Percentiles rank a stretch among this genome's conserved stretches.
These are phyloP conservation scores for Agrotis segetum DNA, from an alignment of 2,888 invertebrate genomes.

Conservation along the genomic window DNA sequence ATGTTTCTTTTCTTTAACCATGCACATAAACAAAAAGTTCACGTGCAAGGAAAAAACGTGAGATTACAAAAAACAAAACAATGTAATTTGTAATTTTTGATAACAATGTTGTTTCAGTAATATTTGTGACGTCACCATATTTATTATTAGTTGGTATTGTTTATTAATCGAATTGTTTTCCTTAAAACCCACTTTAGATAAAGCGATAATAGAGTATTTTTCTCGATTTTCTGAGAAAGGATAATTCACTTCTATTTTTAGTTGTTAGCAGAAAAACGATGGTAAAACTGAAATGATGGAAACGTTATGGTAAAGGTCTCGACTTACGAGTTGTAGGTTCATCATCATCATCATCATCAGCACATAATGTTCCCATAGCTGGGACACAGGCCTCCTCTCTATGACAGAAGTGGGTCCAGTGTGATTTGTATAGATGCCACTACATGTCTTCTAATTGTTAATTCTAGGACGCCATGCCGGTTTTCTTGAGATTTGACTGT, in stretches of 20 bases:
- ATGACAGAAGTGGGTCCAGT: too few species aligned
- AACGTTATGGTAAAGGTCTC: too few species aligned
- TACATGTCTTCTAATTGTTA: too few species aligned
- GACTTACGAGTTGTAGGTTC: too few species aligned
- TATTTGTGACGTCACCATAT: neutral
- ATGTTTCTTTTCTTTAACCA: slow-evolving; percentile 1
- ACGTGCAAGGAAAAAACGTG: slow-evolving; percentile 1
- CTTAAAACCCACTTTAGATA: slow-evolving; percentile 14
- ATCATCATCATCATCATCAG: too few species aligned
- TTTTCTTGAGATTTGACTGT: too few species aligned
- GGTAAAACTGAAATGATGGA: too few species aligned
- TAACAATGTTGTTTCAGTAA: slow-evolving; percentile 6
- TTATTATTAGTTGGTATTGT: neutral
- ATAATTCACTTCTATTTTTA: slow-evolving; percentile 5
- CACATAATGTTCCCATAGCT: too few species aligned
- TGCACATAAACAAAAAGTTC: slow-evolving; percentile 3
- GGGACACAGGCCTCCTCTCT: too few species aligned
- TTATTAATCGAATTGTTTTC: slow-evolving; percentile 11
- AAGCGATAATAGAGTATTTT: neutral
- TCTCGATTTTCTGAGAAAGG: neutral
- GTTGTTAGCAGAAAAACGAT: neutral
- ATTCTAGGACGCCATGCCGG: too few species aligned
- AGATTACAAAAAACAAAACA: slow-evolving; percentile 4
- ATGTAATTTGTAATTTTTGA: slow-evolving; percentile 7
- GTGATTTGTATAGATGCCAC: too few species aligned